phyloP scores from a whole-genome alignment of 2,113 vertebrate genomes.

The Piliocolobus tephrosceles region DNA sequence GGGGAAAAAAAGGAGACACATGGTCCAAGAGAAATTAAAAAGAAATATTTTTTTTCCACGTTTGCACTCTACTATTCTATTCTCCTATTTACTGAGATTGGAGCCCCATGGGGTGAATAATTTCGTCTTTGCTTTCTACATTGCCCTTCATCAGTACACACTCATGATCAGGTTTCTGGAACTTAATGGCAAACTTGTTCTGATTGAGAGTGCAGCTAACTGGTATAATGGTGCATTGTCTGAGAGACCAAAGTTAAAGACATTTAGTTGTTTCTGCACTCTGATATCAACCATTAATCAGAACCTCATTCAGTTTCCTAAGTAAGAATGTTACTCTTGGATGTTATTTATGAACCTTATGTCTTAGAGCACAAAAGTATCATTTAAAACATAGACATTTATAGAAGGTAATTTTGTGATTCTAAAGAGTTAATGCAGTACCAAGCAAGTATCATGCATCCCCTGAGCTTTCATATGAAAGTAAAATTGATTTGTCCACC shows the following conservation, averaged over 20 bases:
- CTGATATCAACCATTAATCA: constrained; percentile 37
- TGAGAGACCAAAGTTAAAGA: background rate
- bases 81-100: background rate
- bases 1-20: background rate
- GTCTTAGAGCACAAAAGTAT: constrained; percentile 36
- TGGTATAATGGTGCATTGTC: background rate
- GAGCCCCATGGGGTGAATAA: background rate
- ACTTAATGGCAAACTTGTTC: constrained; percentile 42
- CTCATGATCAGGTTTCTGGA: constrained; percentile 20
- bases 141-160: background rate
- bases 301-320: constrained; percentile 23
- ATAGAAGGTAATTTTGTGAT: background rate
- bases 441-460: background rate
- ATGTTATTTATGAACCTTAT: background rate
- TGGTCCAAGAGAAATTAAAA: background rate
- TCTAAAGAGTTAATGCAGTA: constrained; percentile 7
- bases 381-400: constrained; percentile 41
- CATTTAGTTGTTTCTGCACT: constrained; percentile 50
- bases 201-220: background rate
- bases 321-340: constrained; percentile 15
- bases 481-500: background rate
- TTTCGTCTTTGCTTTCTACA: constrained; percentile 8
- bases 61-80: background rate
- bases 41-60: background rate
- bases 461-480: background rate